Conservation (phyloP, 2,113 vertebrate species). For the Protomyctophum bolini region DNA sequence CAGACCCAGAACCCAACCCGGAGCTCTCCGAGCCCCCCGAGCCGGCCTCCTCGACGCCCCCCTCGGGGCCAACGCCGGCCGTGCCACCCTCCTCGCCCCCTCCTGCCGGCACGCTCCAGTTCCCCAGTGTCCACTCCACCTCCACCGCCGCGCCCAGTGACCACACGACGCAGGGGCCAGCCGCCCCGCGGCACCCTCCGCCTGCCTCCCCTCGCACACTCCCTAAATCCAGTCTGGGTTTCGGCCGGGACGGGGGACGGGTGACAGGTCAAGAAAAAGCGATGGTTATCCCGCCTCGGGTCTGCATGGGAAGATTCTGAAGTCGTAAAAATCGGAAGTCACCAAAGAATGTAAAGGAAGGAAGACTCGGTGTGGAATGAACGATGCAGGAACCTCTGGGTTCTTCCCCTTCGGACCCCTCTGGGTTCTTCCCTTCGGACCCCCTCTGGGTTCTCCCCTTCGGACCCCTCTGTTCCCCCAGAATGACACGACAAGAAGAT, state of each 20-base stretch:
- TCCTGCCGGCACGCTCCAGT: constrained; percentile 73
- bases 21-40: constrained; percentile 59
- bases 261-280: too few relatives aligned
- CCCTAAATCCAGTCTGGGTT: constrained; percentile 72
- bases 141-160: constrained; percentile 56
- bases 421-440: too few relatives aligned
- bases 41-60: constrained; percentile 62
- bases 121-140: constrained; percentile 71
- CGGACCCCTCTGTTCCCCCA: background rate
- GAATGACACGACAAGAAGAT: constrained; percentile 12
- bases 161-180: constrained; percentile 57
- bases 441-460: background rate
- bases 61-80: constrained; percentile 57
- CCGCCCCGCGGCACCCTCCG: constrained; percentile 59
- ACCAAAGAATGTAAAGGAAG: constrained; percentile 9
- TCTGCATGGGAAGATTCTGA: constrained; percentile 7
- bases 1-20: constrained; percentile 54
- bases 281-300: background rate
- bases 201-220: constrained; percentile 63
- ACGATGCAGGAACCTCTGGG: background rate
- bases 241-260: background rate
- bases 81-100: constrained; percentile 27
- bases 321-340: constrained; percentile 39
- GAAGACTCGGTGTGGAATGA: background rate
- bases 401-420: too few relatives aligned